Evolutionary conservation across 2,888 invertebrate genomes (phyloP).

Genomic region (Argyresthia goedartella): DNA sequence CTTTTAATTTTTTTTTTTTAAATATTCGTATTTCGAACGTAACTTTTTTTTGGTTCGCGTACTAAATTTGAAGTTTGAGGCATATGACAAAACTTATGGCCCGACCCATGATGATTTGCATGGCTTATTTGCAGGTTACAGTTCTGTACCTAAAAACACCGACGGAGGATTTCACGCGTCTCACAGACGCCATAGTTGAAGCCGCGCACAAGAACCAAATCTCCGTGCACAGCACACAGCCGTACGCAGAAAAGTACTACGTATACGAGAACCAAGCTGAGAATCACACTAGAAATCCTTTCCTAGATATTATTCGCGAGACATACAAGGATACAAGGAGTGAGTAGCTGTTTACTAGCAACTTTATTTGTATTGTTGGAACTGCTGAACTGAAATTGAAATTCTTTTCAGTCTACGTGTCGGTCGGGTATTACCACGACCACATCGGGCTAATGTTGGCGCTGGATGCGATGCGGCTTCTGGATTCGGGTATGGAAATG

Average conservation of each 20-base stretch:
- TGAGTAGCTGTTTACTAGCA: slow-evolving; percentile 54
- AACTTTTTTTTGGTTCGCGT: too few relatives aligned
- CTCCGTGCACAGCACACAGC: slow-evolving; percentile 71
- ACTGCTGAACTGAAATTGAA: slow-evolving; percentile 1
- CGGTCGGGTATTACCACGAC: slow-evolving; percentile 91
- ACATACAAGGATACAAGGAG: slow-evolving; percentile 91
- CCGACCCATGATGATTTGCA: too few relatives aligned
- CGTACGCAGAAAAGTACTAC: slow-evolving; percentile 71
- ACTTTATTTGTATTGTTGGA: not conserved
- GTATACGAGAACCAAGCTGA: slow-evolving; percentile 76
- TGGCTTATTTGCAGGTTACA: slow-evolving; percentile 72
- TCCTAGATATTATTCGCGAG: slow-evolving; percentile 83
- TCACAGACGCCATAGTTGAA: slow-evolving; percentile 82
- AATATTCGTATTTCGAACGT: too few relatives aligned
- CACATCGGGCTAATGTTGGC: slow-evolving; percentile 93
- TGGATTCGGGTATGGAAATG: slow-evolving; percentile 75
- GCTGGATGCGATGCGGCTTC: slow-evolving; percentile 83
- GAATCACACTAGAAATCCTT: slow-evolving; percentile 88
- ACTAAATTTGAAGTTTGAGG: too few relatives aligned
- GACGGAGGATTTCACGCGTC: slow-evolving; percentile 80
- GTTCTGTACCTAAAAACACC: slow-evolving; percentile 86
- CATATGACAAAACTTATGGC: too few relatives aligned
- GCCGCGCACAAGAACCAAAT: slow-evolving; percentile 80
- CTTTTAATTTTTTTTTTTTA: too few relatives aligned
- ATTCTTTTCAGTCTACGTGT: slow-evolving; percentile 83